phyloP scores from a whole-genome alignment of 2,113 vertebrate species.

The Myocastor coypus region DNA sequence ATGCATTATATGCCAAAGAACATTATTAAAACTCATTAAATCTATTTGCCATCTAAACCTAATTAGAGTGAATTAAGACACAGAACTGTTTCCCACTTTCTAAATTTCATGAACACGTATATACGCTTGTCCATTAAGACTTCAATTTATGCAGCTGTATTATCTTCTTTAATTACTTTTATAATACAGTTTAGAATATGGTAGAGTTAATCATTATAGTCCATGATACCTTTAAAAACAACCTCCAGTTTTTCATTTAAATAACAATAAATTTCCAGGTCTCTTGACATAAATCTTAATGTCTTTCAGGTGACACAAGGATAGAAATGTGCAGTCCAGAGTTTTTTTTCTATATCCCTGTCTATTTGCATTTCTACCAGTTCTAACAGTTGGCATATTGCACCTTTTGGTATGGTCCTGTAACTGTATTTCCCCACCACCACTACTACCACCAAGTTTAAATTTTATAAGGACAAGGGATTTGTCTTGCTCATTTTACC shows the following conservation, averaged over 20 bases:
- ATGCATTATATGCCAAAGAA: slow-evolving; percentile 50
- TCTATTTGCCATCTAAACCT: slow-evolving; percentile 60
- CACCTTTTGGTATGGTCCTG: neutral
- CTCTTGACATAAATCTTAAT: slow-evolving; percentile 55
- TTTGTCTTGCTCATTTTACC: neutral
- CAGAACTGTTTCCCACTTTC: slow-evolving; percentile 39
- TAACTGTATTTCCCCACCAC: neutral
- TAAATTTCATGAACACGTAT: slow-evolving; percentile 52
- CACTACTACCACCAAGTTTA: neutral
- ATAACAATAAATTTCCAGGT: slow-evolving; percentile 37
- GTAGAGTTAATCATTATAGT: slow-evolving; percentile 47
- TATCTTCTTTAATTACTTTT: slow-evolving; percentile 46
- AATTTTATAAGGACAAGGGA: neutral
- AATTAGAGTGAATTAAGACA: slow-evolving; percentile 52
- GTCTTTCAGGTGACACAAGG: slow-evolving; percentile 24
- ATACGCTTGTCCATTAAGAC: slow-evolving; percentile 36
- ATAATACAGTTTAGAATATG: slow-evolving; percentile 44
- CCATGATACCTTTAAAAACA: slow-evolving; percentile 51
- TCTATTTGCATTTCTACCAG: neutral
- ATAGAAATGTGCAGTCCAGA: neutral
- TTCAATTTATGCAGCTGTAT: neutral
- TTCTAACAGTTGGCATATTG: neutral
- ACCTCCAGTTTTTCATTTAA: neutral
- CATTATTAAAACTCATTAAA: slow-evolving; percentile 66
- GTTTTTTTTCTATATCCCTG: neutral